phyloP scores from a whole-genome alignment of 2,113 vertebrate species.

The Erythrocercus mccallii region DNA sequence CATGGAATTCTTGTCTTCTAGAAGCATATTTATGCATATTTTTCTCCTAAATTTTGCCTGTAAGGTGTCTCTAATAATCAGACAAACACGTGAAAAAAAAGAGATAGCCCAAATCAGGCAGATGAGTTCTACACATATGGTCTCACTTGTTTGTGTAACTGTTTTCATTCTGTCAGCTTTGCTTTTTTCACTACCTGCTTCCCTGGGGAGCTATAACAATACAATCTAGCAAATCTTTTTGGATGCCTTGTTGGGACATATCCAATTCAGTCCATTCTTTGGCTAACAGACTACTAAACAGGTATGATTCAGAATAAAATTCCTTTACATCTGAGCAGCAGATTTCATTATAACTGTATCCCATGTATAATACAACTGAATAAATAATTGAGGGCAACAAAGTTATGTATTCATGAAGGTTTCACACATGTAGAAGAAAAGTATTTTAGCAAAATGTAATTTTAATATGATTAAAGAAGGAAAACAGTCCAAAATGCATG shows the following conservation, averaged over 20 bases:
- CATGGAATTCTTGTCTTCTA: not conserved
- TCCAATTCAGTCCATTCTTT: not conserved
- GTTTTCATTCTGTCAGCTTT: not conserved
- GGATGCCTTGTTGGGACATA: not conserved
- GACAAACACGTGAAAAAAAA: not conserved
- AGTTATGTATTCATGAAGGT: not conserved
- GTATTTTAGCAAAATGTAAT: not conserved
- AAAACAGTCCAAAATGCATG: not conserved
- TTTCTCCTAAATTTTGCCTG: not conserved
- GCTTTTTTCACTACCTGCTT: not conserved
- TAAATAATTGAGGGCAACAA: not conserved
- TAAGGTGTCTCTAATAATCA: not conserved
- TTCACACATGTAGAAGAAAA: not conserved
- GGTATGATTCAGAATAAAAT: not conserved
- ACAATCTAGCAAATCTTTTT: not conserved
- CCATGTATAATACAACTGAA: not conserved
- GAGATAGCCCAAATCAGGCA: not conserved
- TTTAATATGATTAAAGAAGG: not conserved
- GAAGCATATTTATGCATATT: not conserved
- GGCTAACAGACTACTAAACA: not conserved
- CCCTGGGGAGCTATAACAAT: not conserved
- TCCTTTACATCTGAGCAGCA: not conserved
- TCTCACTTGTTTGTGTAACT: not conserved
- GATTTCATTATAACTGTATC: not conserved
- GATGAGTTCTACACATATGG: not conserved